These are phyloP conservation scores for Pristionchus pacificus DNA, from an alignment of 1,140 invertebrate genomes.

Conservation along the genomic window DNA sequence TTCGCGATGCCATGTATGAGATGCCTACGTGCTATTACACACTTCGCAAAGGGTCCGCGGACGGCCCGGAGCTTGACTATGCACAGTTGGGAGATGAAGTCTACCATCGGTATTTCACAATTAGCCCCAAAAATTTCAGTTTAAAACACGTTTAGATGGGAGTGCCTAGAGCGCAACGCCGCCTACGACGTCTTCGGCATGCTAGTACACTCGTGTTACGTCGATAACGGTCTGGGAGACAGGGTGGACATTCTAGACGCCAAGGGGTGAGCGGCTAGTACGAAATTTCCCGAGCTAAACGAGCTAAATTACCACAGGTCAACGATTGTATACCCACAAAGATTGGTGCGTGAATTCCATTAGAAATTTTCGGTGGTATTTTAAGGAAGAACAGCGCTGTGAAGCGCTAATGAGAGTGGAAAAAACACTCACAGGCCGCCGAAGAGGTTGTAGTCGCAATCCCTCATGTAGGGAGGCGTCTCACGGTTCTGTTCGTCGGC, in stretches of 20 bases:
- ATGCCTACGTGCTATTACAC: constrained; percentile 56
- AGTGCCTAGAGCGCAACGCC: constrained; percentile 49
- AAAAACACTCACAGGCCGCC: too few species aligned
- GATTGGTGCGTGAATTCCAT: too few species aligned
- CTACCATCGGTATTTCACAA: constrained; percentile 39
- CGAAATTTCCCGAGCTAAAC: too few species aligned
- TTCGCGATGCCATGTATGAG: constrained; percentile 54
- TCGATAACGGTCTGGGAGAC: constrained; percentile 56
- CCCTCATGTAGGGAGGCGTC: too few species aligned
- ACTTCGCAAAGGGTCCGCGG: constrained; percentile 52
- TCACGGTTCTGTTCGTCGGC: too few species aligned
- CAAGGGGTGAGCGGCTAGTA: constrained; percentile 43
- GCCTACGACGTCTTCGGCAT: constrained; percentile 55
- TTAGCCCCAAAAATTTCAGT: neutral
- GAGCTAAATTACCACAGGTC: too few species aligned
- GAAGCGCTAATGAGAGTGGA: too few species aligned
- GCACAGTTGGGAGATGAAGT: constrained; percentile 53
- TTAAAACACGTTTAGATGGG: constrained; percentile 34
- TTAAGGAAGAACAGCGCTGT: too few species aligned
- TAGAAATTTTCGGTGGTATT: too few species aligned
- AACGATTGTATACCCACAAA: too few species aligned
- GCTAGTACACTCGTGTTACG: constrained; percentile 56
- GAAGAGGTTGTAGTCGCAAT: too few species aligned
- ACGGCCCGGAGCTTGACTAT: constrained; percentile 53
- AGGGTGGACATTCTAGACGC: constrained; percentile 49